phyloP scores from a whole-genome alignment of 1,140 invertebrate species.

The Lanistes nyassanus region DNA sequence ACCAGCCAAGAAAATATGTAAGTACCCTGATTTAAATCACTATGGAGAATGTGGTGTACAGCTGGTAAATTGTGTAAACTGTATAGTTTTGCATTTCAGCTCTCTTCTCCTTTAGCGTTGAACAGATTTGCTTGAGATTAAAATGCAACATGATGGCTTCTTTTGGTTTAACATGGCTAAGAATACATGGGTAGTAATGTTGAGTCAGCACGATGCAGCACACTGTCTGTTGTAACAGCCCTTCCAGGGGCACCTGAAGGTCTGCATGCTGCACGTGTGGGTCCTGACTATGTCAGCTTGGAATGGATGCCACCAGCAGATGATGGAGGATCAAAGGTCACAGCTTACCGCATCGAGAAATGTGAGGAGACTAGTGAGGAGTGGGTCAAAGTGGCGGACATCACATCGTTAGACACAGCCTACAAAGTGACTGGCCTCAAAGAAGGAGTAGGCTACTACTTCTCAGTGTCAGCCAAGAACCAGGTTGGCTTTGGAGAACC shows the following conservation, averaged over 20 bases:
- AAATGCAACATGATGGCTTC: no score
- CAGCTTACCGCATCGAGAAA: conserved; percentile 67
- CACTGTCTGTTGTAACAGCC: conserved; percentile 71
- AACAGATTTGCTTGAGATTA: no score
- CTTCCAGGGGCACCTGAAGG: conserved; percentile 91
- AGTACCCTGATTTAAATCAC: conserved; percentile 23
- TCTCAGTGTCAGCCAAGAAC: conserved; percentile 95
- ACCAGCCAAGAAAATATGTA: conserved; percentile 93
- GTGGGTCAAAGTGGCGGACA: conserved; percentile 57
- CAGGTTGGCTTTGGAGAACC: conserved; percentile 94
- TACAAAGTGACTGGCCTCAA: conserved; percentile 79
- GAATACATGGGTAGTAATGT: no score
- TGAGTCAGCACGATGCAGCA: background rate
- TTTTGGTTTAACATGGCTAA: no score
- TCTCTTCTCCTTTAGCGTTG: no score
- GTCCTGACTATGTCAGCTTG: conserved; percentile 91
- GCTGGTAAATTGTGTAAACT: no score
- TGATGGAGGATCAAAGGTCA: conserved; percentile 93
- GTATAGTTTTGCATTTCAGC: no score
- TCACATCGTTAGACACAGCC: conserved; percentile 40
- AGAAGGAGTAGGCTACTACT: conserved; percentile 95
- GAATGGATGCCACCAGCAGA: conserved; percentile 91
- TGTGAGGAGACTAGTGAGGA: conserved; percentile 44
- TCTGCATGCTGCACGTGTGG: conserved; percentile 91
- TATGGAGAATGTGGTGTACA: no score